A percentile compares a stretch with the other conserved stretches of the same genome.
phyloP scores from a whole-genome alignment of 2,888 invertebrate species.

The Noctua janthe region DNA sequence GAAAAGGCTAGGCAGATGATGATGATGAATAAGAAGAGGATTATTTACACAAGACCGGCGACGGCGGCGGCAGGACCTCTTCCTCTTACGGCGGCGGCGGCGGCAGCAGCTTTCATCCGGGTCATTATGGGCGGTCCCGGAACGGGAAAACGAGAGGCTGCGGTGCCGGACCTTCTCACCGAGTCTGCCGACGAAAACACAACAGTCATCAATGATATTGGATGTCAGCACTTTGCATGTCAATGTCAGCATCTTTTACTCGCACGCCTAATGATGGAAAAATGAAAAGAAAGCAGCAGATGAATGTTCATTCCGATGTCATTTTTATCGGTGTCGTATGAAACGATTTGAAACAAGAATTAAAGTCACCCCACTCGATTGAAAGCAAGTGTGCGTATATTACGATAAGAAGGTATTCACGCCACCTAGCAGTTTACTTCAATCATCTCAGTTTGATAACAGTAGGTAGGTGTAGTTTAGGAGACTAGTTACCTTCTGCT shows the following conservation, averaged over 20 bases:
- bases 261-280: background rate
- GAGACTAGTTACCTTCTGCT: constrained; percentile 65
- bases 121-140: constrained; percentile 62
- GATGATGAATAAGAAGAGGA: no score
- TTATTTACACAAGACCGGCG: constrained; percentile 35
- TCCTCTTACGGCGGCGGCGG: constrained; percentile 54
- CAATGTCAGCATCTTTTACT: background rate
- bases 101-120: constrained; percentile 72
- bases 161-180: constrained; percentile 57
- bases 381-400: background rate
- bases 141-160: constrained; percentile 64
- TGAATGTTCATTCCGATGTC: background rate
- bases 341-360: background rate
- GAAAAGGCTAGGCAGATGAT: no score
- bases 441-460: background rate
- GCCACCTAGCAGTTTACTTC: background rate
- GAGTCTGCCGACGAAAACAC: constrained; percentile 19
- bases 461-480: background rate
- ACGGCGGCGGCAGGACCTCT: background rate
- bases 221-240: background rate
- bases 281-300: background rate
- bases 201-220: background rate
- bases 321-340: background rate
- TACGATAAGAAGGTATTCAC: background rate
- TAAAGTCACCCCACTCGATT: no score